These are phyloP conservation scores for Scalopus aquaticus DNA, from an alignment of 2,113 vertebrate species.

Conservation along the genomic window DNA sequence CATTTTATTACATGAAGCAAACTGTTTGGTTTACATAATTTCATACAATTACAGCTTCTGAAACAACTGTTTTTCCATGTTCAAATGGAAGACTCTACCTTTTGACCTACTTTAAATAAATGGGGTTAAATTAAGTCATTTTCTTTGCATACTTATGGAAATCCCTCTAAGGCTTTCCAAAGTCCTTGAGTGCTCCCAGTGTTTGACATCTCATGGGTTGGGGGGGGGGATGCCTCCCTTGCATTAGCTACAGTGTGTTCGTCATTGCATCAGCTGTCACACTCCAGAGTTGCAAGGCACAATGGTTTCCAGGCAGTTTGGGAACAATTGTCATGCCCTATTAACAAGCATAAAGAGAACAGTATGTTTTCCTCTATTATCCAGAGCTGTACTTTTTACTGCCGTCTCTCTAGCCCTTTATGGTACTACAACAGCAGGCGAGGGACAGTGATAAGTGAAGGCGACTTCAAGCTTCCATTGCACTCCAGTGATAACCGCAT, in stretches of 20 bases:
- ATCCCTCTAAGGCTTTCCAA: background rate
- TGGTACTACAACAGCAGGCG: background rate
- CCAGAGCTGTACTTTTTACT: background rate
- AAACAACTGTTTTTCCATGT: background rate
- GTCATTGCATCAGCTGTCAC: background rate
- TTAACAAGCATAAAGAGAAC: constrained; percentile 61
- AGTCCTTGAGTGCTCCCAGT: background rate
- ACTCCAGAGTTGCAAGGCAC: background rate
- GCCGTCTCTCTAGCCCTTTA: background rate
- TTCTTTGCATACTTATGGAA: background rate
- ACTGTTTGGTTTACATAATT: background rate
- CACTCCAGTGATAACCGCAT: background rate
- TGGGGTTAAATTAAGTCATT: background rate
- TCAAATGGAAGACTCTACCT: background rate
- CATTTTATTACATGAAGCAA: background rate
- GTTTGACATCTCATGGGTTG: background rate
- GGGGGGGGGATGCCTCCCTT: background rate
- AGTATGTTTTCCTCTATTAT: constrained; percentile 50
- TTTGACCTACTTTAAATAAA: constrained; percentile 12
- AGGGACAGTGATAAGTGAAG: background rate
- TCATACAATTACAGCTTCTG: background rate
- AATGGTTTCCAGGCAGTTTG: constrained; percentile 23
- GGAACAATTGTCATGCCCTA: constrained; percentile 41
- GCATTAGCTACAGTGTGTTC: background rate
- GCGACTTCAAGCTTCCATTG: background rate